Evolutionary conservation across 2,888 invertebrate genomes (phyloP).

Genomic region (Anoncus sp.): DNA sequence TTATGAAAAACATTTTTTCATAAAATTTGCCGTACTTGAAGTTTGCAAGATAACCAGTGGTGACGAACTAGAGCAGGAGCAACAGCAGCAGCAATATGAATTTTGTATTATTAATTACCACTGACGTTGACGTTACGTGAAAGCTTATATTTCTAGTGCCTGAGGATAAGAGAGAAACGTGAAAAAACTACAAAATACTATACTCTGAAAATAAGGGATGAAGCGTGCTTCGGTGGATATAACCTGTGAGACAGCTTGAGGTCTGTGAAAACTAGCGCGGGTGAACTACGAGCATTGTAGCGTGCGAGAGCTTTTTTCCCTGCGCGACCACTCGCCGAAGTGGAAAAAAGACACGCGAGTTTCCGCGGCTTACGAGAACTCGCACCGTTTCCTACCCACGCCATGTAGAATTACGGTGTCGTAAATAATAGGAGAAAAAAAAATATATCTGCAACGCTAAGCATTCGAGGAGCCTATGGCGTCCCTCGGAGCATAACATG

Average conservation of each 20-base stretch:
- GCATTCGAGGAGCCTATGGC: slow-evolving; percentile 46
- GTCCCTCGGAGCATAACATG: slow-evolving; percentile 14
- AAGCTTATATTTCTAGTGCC: slow-evolving; percentile 31
- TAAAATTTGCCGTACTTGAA: too few species aligned
- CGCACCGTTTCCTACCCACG: background rate
- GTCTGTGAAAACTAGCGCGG: slow-evolving; percentile 41
- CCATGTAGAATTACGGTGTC: slow-evolving; percentile 56
- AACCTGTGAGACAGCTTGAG: slow-evolving; percentile 6
- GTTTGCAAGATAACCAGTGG: too few species aligned
- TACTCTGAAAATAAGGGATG: slow-evolving; percentile 12
- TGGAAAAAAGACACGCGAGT: slow-evolving; percentile 17
- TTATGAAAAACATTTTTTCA: too few species aligned
- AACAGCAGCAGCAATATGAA: slow-evolving; percentile 13
- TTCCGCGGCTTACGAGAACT: slow-evolving; percentile 21
- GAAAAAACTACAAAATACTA: slow-evolving; percentile 26
- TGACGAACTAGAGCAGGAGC: too few species aligned
- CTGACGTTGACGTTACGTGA: background rate
- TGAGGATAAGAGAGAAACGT: slow-evolving; percentile 17
- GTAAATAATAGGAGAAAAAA: slow-evolving; percentile 67
- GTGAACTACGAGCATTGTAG: slow-evolving; percentile 29
- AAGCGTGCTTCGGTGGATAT: slow-evolving; percentile 1
- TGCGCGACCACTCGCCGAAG: slow-evolving; percentile 4
- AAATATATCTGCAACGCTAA: slow-evolving; percentile 64
- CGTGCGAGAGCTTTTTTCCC: slow-evolving; percentile 18
- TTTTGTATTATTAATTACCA: slow-evolving; percentile 10